A percentile compares a stretch with the other conserved stretches of the same genome.
Evolutionary conservation across 1,140 invertebrate genomes (phyloP).

Genomic region (Hermetia illucens): DNA sequence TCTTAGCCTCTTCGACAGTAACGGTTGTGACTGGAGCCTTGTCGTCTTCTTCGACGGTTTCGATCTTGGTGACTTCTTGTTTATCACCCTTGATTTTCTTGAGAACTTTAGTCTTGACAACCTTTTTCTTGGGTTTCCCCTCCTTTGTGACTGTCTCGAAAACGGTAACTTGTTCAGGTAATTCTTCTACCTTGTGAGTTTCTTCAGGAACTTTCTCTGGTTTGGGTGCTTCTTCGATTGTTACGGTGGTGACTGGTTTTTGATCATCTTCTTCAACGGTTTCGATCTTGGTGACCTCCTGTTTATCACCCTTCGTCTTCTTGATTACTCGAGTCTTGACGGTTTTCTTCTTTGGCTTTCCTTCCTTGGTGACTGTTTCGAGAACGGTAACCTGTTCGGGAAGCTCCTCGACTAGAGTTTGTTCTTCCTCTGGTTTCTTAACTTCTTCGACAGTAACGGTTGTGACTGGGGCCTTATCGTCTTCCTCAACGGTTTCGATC

Average conservation of each 20-base stretch:
- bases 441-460: constrained; percentile 14
- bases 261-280: constrained; percentile 27
- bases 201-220: constrained; percentile 3
- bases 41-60: constrained; percentile 18
- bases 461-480: constrained; percentile 11
- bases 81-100: constrained; percentile 13
- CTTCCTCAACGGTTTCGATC: constrained; percentile 13
- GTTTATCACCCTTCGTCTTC: constrained; percentile 15
- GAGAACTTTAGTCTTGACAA: constrained; percentile 14
- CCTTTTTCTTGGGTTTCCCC: constrained; percentile 11
- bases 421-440: constrained; percentile 16
- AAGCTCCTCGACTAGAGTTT: constrained; percentile 9
- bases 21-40: constrained; percentile 15
- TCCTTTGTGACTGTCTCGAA: constrained; percentile 12
- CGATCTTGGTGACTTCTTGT: constrained; percentile 17
- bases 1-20: constrained; percentile 7
- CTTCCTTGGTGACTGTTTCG: constrained; percentile 6
- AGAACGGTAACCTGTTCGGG: constrained; percentile 1
- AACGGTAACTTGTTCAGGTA: constrained; percentile 15
- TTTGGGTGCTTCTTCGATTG: constrained; percentile 6
- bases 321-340: constrained; percentile 14
- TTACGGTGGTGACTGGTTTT: constrained; percentile 16
- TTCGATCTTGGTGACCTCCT: constrained; percentile 22
- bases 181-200: constrained; percentile 15
- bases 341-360: constrained; percentile 1